Base-by-base conservation (phyloP, 2,888 invertebrate species). In the Lepidocyrtinus sp. region DNA sequence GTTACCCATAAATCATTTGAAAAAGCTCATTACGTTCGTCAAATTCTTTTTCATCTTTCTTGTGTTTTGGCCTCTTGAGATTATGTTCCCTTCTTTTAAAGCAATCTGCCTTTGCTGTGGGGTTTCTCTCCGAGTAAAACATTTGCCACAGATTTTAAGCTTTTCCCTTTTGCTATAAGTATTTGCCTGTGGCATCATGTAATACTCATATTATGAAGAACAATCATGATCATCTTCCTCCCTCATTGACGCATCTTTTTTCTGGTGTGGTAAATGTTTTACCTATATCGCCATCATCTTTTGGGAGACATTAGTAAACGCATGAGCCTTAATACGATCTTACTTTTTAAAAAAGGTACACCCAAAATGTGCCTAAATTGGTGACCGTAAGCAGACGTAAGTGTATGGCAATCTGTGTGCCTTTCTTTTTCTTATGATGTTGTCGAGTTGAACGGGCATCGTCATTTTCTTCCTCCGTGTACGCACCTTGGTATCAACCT, bases 1-100 rank as follows among this genome's bases (percentile, higher is more conserved):
- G 62, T 50, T 68, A 59, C 80, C 75, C 80, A 80, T 80, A 80
- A 80, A 80, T 80, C 80, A 80, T 80, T 80, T 71, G 80, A 62
- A 80, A 79, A 80, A 80, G 80, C 80, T 80, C 80, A 80, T 80
- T 80, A 75, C 65, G 80, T 71, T 75, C 80, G 75, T 80, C 80
- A 80, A 75, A 80, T 75, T 80, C 80, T 75, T 80, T 80, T 75
- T 80, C 80, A 80, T 80, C 80, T 75, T 50, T 71, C 70, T 75
- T 79, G 79, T 79, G n/a, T 75, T 74, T 79, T 69, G 80, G 70
- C 80, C 75, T 80, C 80, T 75, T 80, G 61, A 75, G 80, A 80
- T 71, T 67, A 75, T 78, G 67, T 64, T 55, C 55, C 22, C 69
- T 69, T 69, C 69, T 64, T 70, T 7, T 17, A 74, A 73, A 74